A percentile compares a stretch with the other conserved stretches of the same genome.
These are phyloP conservation scores for Sepioteuthis lessoniana DNA, from an alignment of 2,888 invertebrate species.

Conservation along the genomic window DNA sequence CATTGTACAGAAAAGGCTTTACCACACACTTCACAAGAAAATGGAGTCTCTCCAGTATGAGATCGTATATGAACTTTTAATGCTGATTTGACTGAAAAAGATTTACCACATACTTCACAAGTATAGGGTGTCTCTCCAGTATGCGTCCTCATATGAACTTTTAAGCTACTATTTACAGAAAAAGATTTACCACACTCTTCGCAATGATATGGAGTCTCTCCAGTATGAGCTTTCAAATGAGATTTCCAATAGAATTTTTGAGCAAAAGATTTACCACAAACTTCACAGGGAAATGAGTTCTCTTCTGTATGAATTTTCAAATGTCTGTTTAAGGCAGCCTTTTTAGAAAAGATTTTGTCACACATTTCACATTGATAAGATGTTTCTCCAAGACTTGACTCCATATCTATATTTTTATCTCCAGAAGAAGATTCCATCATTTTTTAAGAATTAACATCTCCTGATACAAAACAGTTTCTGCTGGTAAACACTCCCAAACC, in stretches of 20 bases:
- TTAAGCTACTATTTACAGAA: neutral
- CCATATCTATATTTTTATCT: neutral
- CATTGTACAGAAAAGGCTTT: no score
- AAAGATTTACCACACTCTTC: neutral
- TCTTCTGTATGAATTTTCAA: neutral
- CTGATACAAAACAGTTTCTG: no score
- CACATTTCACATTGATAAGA: slow-evolving; percentile 24
- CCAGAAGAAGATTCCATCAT: no score
- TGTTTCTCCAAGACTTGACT: neutral
- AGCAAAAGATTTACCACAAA: slow-evolving; percentile 34
- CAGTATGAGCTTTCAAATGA: neutral
- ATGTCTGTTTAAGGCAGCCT: neutral
- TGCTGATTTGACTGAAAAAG: neutral
- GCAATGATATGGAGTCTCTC: neutral
- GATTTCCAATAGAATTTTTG: neutral
- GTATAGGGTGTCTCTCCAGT: slow-evolving; percentile 14
- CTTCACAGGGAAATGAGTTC: neutral
- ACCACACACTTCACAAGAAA: no score
- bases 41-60: no score
- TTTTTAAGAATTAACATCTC: no score
- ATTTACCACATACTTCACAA: neutral
- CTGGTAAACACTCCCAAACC: no score
- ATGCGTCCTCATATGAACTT: neutral
- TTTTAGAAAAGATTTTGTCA: neutral
- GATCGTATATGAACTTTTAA: no score